Base-by-base conservation (phyloP, 1,140 invertebrate species). In the Aphelinus atriplicis region DNA sequence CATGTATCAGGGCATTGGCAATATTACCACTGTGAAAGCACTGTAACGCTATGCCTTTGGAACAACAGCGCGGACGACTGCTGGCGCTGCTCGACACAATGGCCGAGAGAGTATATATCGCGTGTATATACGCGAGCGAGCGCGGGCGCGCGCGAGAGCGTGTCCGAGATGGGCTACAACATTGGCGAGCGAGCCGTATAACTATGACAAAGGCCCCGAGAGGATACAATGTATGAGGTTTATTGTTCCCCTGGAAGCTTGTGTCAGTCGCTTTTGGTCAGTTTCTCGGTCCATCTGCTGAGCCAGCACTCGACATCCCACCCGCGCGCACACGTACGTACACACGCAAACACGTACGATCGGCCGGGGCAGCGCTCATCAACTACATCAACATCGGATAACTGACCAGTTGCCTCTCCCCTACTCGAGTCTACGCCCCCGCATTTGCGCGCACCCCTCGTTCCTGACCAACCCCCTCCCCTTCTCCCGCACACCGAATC, bases 261-360 rank as follows among this genome's bases (percentile, higher is more conserved):
- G 3, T 45, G 63, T 53, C 55, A 58, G 57, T 61, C 64, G 47
- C 45, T 26, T 63, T 79, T 76, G 82, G 82, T 81, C 82, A 81
- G 81, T 81, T 79, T 48, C 48, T 62, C 76, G 79, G 80, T 83
- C 80, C 82, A 83, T 83, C 82, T 83, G 82, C 82, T 83, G 81
- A 82, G 79, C 79, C 78, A 81, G 82, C 81, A 76, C 75, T 68
- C 66, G 7, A 26, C 26, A 26, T 26, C 26, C 26, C 26, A 26
- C 26, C 26, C 26, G 26, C 26, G 26, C 26, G 26, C 26, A 26
- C 26, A 26, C 26, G 0, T 26, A 26, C 26, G 26, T 26, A 26
- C 26, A 26, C 63, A 50, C 63, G 60, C 51, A 60, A 53, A 48
- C 48, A 72, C 9, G 60, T 57, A 5, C 10, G 65, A n/a, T 77